Conservation (phyloP, 2,113 vertebrate genomes). For the Alexandromys fortis region DNA sequence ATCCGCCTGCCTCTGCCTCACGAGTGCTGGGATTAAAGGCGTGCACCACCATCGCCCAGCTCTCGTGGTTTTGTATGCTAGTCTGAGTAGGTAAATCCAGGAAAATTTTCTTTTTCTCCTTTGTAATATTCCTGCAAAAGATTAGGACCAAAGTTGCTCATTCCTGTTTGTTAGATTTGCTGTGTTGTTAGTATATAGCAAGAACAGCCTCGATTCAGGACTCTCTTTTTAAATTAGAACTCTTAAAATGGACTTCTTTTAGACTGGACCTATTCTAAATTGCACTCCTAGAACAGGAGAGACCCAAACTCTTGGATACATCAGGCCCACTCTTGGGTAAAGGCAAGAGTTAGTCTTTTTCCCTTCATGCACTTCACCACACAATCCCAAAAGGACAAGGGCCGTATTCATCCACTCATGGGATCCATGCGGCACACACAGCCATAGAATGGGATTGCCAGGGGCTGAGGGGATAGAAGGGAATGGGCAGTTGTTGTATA, state of each 20-base stretch:
- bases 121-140: not conserved
- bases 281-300: not conserved
- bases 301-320: not conserved
- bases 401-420: not conserved
- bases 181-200: not conserved
- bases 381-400: not conserved
- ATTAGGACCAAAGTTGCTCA: not conserved
- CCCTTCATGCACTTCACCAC: not conserved
- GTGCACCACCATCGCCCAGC: too few species aligned
- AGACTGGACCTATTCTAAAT: not conserved
- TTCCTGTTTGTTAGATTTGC: not conserved
- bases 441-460: not conserved
- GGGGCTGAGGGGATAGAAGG: accelerated
- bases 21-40: too few species aligned
- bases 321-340: not conserved
- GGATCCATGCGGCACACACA: not conserved
- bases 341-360: not conserved
- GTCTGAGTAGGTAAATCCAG: not conserved
- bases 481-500: accelerated
- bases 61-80: not conserved
- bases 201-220: not conserved
- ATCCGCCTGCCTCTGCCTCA: too few species aligned
- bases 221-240: not conserved
- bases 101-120: not conserved
- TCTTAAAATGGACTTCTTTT: not conserved